Base-by-base conservation (phyloP, 2,888 invertebrate genomes). In the Ceratothoa steindachneri region DNA sequence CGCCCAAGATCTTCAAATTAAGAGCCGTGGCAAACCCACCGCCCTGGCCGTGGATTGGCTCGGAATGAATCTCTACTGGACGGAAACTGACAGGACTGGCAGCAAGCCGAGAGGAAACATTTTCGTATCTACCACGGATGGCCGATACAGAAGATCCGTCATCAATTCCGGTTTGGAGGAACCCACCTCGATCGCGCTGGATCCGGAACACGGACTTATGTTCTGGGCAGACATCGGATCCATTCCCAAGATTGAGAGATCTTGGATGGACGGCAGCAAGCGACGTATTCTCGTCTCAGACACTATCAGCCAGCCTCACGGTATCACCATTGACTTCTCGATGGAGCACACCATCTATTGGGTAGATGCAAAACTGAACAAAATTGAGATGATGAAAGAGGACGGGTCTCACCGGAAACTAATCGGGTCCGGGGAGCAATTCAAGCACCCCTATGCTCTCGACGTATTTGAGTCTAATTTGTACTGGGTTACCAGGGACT, bases 251-350 rank as follows among this genome's bases (percentile, higher is more conserved):
- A 95, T 99, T 77, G 97, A 97, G 84, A 89, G 91, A 2, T 89
- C 95, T 1, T 97, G 97, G 95, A 94, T 98, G 95, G 97, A 97
- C 83, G 98, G 98, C 0, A 92, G 91, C 0, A 92, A 93, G 83
- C 88, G 96, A 1, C 87, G 90, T 71, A 89, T 91, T 0, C 84
- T 99, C 1, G 90, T 96, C 5, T 89, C 90, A 0, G 93, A 93
- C 76, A 89, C 89, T 76, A 88, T 98, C 29, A 88, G 93, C 53
- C 91, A 92, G 82, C 98, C 98, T 0, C 89, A 93, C 0, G 95
- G 96, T 0, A 84, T 99, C 9, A 89, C 95, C 0, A 90, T 99
- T 67, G 99, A 99, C 83, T 92, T 91, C 82, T 88, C 90, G 0
- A 93, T 93, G 89, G 91, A 92, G 76, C 93, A 95, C 83, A 88